Percentiles rank a stretch among this genome's conserved stretches.
These are phyloP conservation scores for Ectropis grisescens DNA, from an alignment of 1,140 invertebrate genomes.

Conservation along the genomic window DNA sequence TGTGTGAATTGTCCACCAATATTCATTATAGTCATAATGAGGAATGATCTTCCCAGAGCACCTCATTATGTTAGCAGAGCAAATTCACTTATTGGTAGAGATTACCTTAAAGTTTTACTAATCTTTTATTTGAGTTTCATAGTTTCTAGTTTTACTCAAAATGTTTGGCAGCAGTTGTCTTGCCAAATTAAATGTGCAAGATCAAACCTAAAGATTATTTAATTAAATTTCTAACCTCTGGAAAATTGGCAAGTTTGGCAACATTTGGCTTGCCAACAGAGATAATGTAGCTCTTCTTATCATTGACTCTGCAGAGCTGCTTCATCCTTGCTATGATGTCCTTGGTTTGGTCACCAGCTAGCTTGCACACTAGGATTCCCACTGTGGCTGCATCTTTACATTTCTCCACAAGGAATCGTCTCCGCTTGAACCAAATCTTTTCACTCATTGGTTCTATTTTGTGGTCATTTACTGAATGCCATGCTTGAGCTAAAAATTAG, in stretches of 20 bases:
- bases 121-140: too few species aligned
- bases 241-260: constrained; percentile 93
- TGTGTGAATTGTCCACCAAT: too few species aligned
- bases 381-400: constrained; percentile 89
- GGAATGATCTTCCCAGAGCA: too few species aligned
- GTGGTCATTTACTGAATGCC: constrained; percentile 67
- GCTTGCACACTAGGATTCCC: constrained; percentile 90
- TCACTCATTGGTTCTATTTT: constrained; percentile 53
- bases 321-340: constrained; percentile 84
- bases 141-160: too few species aligned
- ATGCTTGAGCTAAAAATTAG: constrained; percentile 47
- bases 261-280: constrained; percentile 93
- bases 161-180: too few species aligned
- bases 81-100: too few species aligned
- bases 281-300: constrained; percentile 91
- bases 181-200: too few species aligned
- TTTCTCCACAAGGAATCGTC: constrained; percentile 88
- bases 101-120: too few species aligned
- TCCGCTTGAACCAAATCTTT: constrained; percentile 78
- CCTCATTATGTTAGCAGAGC: too few species aligned
- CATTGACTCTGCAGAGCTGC: constrained; percentile 77
- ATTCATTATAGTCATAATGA: too few species aligned
- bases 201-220: too few species aligned
- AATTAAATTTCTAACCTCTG: too few species aligned
- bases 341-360: constrained; percentile 86